Base-by-base conservation (phyloP, 2,797 vertebrate species). In the Liparis tanakae region DNA sequence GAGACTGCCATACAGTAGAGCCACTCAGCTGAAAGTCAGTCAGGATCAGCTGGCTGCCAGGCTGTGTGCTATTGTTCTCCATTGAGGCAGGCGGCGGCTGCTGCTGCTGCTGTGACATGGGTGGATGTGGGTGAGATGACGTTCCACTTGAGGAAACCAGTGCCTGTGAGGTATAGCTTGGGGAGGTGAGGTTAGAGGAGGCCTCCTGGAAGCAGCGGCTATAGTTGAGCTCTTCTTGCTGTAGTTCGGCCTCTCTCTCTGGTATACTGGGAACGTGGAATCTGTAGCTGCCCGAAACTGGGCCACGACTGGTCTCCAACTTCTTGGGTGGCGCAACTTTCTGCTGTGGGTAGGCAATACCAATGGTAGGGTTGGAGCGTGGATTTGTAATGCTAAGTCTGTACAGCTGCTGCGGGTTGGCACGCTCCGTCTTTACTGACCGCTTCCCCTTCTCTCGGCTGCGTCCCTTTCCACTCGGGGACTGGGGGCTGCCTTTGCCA, bases 151-250 rank as follows among this genome's bases (percentile, higher is more conserved):
- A 83, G 7, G 93, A 84, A 48, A 91, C 84, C 79, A 94, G 84
- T 68, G 94, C 76, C 62, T 95, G 95, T 96, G 97, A 98, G 97
- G 97, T 98, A 97, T 94, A 96, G 89, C 88, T 95, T 93, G 91
- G 80, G 74, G 97, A 94, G 93, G 94, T 96, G 87, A 94, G 94
- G 93, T 94, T 90, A n/a, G 95, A 62, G 56, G 94, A 48, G 41
- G 92, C 75, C 70, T 98, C 96, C 46, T 95, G 94, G 87, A 96
- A 97, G 91, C 95, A 95, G 82, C 94, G 94, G 78, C 85, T 90
- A 25, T 95, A 97, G 91, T 72, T 81, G 39, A 95, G 92, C 8
- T 97, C 96, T 46, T 96, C 94, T 6, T 96, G 95, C 56, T 94
- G 94, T 18, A 95, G 93, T 72, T 96, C 96, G 0, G 92, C 90